These are phyloP conservation scores for Callorhinus ursinus DNA, from an alignment of 2,113 vertebrate species.

Conservation along the genomic window DNA sequence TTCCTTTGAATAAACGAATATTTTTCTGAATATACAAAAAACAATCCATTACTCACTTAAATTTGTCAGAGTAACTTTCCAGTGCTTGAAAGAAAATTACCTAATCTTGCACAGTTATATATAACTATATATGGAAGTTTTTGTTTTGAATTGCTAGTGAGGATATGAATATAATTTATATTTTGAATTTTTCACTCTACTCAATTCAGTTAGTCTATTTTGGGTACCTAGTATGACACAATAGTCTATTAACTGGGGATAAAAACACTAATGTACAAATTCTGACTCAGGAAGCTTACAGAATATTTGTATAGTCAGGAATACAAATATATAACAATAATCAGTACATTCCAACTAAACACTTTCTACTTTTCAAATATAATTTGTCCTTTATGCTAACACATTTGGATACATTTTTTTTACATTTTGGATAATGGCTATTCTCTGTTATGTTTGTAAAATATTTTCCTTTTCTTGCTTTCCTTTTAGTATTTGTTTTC, in stretches of 20 bases:
- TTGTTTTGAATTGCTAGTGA: neutral
- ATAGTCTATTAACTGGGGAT: neutral
- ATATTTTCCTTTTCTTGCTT: conserved; percentile 24
- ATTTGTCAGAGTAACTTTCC: neutral
- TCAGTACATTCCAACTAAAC: neutral
- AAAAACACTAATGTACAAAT: neutral
- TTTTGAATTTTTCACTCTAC: neutral
- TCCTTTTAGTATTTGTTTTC: neutral
- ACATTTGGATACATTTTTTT: neutral
- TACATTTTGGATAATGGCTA: neutral
- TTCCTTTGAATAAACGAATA: neutral
- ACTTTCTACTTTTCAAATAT: neutral
- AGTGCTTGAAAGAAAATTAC: neutral
- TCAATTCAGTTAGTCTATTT: neutral
- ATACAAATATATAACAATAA: neutral
- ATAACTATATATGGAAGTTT: neutral
- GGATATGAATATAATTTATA: neutral
- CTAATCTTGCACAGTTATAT: neutral
- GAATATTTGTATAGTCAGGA: neutral
- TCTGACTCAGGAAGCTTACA: neutral
- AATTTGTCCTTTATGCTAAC: neutral
- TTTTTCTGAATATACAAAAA: neutral
- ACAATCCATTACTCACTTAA: neutral
- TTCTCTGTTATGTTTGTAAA: neutral
- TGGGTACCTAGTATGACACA: neutral